phyloP scores from a whole-genome alignment of 2,888 invertebrate species.

The Punctoribates punctum region DNA sequence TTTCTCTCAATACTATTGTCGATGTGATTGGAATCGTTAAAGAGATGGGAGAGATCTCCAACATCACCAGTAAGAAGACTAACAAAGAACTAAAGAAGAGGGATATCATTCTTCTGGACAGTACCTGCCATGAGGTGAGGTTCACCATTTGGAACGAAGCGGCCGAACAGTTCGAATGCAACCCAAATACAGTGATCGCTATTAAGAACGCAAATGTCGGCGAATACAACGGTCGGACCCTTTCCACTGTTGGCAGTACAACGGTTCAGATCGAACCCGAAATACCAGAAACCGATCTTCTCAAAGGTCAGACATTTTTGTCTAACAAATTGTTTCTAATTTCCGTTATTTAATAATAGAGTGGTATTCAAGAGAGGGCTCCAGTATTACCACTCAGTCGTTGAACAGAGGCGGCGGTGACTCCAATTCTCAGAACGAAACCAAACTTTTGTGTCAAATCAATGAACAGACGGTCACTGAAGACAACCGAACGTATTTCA shows the following conservation, averaged over 20 bases:
- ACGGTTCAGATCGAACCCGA: constrained; percentile 78
- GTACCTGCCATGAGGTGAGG: constrained; percentile 68
- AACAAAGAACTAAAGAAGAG: constrained; percentile 83
- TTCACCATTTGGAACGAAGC: constrained; percentile 85
- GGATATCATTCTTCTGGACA: constrained; percentile 81
- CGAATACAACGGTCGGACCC: constrained; percentile 75
- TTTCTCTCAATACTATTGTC: constrained; percentile 53
- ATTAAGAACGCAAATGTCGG: constrained; percentile 77
- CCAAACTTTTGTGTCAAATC: constrained; percentile 18
- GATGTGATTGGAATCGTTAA: constrained; percentile 88
- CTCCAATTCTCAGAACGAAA: not conserved
- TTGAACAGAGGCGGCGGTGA: constrained; percentile 20
- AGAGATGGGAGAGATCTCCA: constrained; percentile 65
- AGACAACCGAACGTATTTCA: not conserved
- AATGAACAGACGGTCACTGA: not conserved
- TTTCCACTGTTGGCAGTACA: constrained; percentile 52
- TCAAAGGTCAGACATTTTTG: constrained; percentile 59
- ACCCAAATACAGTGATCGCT: constrained; percentile 73
- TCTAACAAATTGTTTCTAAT: constrained; percentile 48
- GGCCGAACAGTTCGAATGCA: constrained; percentile 77
- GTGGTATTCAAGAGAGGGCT: constrained; percentile 31
- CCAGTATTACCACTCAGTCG: not conserved
- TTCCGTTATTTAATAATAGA: not conserved
- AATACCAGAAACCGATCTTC: constrained; percentile 72
- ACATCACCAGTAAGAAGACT: constrained; percentile 67